Evolutionary conservation across 2,888 invertebrate species (phyloP), one percentile per base, ranked within the genome.

Genomic region (Dichetophora obliterata): DNA sequence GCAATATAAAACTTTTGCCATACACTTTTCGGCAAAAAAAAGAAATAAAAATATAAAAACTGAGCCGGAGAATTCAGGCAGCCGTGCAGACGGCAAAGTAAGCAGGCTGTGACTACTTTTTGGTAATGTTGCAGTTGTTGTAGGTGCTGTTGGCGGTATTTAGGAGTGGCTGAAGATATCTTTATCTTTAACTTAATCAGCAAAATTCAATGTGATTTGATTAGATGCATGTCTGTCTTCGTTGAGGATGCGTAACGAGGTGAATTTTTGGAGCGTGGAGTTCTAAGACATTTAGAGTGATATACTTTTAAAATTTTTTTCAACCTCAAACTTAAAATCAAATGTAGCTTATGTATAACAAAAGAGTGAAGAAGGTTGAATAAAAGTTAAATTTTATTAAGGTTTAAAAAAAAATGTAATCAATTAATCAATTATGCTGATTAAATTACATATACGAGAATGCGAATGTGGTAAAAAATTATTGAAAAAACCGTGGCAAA

Each of bases 181-280:
- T 24, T 14, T 24, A 27, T 27, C 19, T 24, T 9, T 43, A 37
- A 37, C 34, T 37, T 65, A 74, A 74, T 74, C 74, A 74, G 74
- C 74, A 74, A 74, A 52, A 65, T 74, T 65, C 50, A 65, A 74
- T 52, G 63, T 65, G 74, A 65, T 74, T 74, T 65, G 74, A 74
- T 74, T 74, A 31, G 74, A 52, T 52, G 68, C 50, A 65, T 65
- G 59, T 74, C 43, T 65, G 59, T 74, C 43, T 57, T 27, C 54
- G 70, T 8, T n/a, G 16, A 43, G 66, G 9, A 63, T 11, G 43
- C 11, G 14, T 43, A 43, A 43, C 43, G 43, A 43, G 43, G 11
- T 43, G 14, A 43, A 43, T 14, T 6, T 43, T 43, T 43, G 43
- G 14, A 43, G 14, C 43, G 11, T 43, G 43, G 14, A 43, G 43